These are phyloP conservation scores for Actenoides hombroni DNA, from an alignment of 2,113 vertebrate genomes.

Conservation along the genomic window DNA sequence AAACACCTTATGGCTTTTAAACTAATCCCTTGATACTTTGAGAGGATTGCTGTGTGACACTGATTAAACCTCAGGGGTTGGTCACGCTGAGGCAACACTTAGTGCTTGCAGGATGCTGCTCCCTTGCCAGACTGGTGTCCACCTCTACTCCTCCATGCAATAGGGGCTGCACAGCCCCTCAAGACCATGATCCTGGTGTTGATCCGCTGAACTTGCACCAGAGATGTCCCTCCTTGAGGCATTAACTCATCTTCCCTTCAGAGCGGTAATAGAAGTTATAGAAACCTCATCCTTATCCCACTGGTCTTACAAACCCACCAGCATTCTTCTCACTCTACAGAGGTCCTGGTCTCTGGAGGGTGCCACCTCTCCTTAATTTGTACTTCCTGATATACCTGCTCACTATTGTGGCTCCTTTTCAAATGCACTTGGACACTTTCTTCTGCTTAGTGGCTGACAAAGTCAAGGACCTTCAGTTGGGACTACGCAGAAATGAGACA, in stretches of 20 bases:
- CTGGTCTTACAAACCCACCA: neutral
- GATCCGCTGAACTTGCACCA: neutral
- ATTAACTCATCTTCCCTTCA: neutral
- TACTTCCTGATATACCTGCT: neutral
- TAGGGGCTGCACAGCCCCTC: neutral
- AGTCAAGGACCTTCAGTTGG: neutral
- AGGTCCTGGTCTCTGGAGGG: neutral
- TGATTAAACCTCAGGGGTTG: neutral
- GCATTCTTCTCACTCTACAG: neutral
- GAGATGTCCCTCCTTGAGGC: neutral
- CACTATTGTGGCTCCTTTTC: neutral
- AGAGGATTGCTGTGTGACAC: neutral
- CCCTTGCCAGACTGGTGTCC: neutral
- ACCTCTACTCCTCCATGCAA: neutral
- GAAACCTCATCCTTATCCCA: neutral
- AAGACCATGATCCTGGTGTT: neutral
- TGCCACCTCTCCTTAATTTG: neutral
- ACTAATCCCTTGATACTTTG: slow-evolving; percentile 13
- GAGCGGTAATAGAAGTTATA: neutral
- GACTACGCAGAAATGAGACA: neutral
- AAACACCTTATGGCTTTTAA: slow-evolving; percentile 37
- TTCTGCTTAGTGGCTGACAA: neutral
- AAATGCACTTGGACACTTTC: neutral
- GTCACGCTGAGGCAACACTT: neutral
- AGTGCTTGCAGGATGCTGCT: neutral